A percentile compares a stretch with the other conserved stretches of the same genome.
These are phyloP conservation scores for Callosobruchus maculatus DNA, from an alignment of 2,888 invertebrate species.

Conservation along the genomic window DNA sequence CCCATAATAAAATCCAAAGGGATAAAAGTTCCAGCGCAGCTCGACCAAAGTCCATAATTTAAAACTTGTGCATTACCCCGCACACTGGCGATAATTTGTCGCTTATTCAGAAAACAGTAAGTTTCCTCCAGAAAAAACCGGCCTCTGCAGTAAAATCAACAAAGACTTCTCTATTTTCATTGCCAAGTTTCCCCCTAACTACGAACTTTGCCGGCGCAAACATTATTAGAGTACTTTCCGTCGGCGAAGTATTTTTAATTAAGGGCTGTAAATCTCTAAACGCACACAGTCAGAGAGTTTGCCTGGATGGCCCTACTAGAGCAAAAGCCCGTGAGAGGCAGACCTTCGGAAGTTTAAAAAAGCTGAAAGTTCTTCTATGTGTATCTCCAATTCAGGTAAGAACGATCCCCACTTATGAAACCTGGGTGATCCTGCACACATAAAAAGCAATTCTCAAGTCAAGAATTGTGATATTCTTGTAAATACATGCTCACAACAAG, in stretches of 20 bases:
- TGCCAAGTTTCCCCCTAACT: background rate
- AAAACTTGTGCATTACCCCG: background rate
- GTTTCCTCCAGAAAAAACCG: background rate
- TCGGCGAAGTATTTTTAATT: background rate
- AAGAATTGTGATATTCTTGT: too few species aligned
- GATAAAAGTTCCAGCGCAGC: background rate
- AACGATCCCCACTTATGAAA: too few species aligned
- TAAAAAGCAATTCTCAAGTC: too few species aligned
- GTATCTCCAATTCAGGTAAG: too few species aligned
- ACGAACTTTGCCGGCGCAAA: background rate
- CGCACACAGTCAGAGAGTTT: background rate
- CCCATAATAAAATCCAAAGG: background rate
- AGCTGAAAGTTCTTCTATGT: too few species aligned
- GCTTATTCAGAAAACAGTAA: background rate
- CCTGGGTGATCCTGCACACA: too few species aligned
- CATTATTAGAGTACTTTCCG: slow-evolving; percentile 1
- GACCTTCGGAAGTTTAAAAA: too few species aligned
- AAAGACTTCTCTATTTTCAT: background rate
- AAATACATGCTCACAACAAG: too few species aligned
- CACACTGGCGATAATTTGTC: background rate
- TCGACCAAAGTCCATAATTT: background rate
- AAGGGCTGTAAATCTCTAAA: slow-evolving; percentile 1
- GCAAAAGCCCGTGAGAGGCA: too few species aligned
- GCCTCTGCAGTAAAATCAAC: background rate
- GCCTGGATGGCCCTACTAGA: background rate